Percentiles rank a stretch among this genome's conserved stretches.
Evolutionary conservation across 64 coral and sea anemone species (phyloP).

Genomic region (Stichodactyla helianthus): DNA sequence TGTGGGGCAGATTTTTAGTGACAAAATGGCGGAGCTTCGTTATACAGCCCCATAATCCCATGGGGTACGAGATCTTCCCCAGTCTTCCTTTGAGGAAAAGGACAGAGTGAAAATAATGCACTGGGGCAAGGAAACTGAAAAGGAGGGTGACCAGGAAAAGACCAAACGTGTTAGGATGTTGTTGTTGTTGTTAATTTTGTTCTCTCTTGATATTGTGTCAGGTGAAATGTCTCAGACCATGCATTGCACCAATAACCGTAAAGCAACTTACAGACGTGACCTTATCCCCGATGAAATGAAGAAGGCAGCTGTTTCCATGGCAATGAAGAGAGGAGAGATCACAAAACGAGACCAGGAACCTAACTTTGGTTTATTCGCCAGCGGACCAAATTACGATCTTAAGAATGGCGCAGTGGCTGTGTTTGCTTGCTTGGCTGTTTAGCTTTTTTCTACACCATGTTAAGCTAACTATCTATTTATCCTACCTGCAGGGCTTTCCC

Average conservation of each 20-base stretch:
- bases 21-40: no score
- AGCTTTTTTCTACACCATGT: neutral
- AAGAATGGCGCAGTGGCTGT: constrained; percentile 78
- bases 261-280: constrained; percentile 80
- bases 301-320: constrained; percentile 77
- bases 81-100: no score
- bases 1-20: no score
- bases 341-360: constrained; percentile 41
- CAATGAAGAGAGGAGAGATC: constrained; percentile 75
- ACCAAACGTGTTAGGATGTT: no score
- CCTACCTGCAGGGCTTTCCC: no score
- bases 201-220: neutral
- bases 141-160: no score
- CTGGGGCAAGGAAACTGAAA: no score
- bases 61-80: no score
- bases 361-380: constrained; percentile 65
- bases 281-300: constrained; percentile 88
- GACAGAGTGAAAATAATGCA: no score
- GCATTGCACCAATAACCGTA: constrained; percentile 76
- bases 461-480: no score
- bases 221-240: constrained; percentile 74
- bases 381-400: constrained; percentile 48
- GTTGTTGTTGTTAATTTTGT: neutral
- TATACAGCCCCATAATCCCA: no score
- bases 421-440: constrained; percentile 54